Evolutionary conservation across 1,140 invertebrate species (phyloP).

Genomic region (Drosophila lowei): DNA sequence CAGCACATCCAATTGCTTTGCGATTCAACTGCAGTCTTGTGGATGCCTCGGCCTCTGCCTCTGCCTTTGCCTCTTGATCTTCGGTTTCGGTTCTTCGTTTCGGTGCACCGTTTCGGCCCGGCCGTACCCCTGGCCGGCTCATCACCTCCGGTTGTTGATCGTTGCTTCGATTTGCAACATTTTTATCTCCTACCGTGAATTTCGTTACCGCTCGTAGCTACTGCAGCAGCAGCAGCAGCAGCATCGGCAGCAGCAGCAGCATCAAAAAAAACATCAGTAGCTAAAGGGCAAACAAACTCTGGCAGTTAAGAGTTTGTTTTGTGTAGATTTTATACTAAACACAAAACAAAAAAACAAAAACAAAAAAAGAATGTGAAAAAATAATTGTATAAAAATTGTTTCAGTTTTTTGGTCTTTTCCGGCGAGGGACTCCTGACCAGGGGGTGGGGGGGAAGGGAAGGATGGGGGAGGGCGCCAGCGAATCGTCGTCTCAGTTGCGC

Average conservation of each 20-base stretch:
- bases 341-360: background rate
- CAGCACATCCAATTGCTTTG: conserved; percentile 41
- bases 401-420: background rate
- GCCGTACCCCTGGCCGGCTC: conserved; percentile 35
- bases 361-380: conserved; percentile 1
- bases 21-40: conserved; percentile 12
- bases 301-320: conserved; percentile 44
- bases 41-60: conserved; percentile 19
- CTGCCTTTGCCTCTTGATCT: conserved; percentile 5
- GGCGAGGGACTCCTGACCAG: too few species aligned
- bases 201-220: conserved; percentile 78
- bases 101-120: conserved; percentile 28
- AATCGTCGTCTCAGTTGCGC: conserved; percentile 66
- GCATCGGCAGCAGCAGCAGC: background rate
- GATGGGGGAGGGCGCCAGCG: conserved; percentile 33
- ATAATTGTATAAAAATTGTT: conserved; percentile 12
- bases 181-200: conserved; percentile 82
- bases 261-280: conserved; percentile 11
- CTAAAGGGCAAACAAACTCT: conserved; percentile 51
- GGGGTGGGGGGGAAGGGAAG: too few species aligned
- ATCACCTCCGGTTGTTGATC: conserved; percentile 76
- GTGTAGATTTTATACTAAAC: conserved; percentile 30
- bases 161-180: conserved; percentile 79
- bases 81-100: conserved; percentile 34
- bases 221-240: conserved; percentile 47